A percentile compares a stretch with the other conserved stretches of the same genome.
Conservation (phyloP, 1,140 invertebrate species). For the Solen grandis region DNA sequence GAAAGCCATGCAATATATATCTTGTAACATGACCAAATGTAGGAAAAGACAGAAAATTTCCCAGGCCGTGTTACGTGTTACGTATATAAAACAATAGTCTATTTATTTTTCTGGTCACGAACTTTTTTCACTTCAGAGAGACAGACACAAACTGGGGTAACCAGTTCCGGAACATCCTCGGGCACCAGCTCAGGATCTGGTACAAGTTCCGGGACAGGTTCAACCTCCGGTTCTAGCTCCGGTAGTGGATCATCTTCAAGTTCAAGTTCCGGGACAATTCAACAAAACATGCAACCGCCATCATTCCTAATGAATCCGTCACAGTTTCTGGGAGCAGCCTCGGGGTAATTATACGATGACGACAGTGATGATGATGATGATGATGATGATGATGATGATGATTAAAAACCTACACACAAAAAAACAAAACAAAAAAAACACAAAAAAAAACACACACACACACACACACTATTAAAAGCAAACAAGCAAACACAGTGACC, state of each 20-base stretch:
- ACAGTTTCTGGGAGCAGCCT: slow-evolving; percentile 16
- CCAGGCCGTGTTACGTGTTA: neutral
- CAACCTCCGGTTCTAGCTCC: too few relatives aligned
- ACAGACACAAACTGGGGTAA: neutral
- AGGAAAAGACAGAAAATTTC: neutral
- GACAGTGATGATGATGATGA: neutral
- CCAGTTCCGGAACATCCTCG: neutral
- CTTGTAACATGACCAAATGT: too few relatives aligned
- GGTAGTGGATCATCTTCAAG: too few relatives aligned
- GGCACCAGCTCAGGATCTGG: neutral
- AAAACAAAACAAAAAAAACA: neutral
- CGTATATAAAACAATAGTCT: neutral
- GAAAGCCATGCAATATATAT: too few relatives aligned
- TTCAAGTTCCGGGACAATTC: neutral
- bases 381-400: neutral
- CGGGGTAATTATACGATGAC: neutral
- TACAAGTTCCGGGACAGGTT: neutral
- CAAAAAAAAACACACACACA: neutral
- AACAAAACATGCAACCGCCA: slow-evolving; percentile 46
- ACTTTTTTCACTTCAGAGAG: neutral
- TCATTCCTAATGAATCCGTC: slow-evolving; percentile 35
- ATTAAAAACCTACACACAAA: neutral
- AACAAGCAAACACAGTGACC: neutral
- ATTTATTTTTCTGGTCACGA: neutral
- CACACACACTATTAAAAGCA: neutral